Evolutionary conservation across 2,888 invertebrate species (phyloP).

Genomic region (Nymphalis urticae): DNA sequence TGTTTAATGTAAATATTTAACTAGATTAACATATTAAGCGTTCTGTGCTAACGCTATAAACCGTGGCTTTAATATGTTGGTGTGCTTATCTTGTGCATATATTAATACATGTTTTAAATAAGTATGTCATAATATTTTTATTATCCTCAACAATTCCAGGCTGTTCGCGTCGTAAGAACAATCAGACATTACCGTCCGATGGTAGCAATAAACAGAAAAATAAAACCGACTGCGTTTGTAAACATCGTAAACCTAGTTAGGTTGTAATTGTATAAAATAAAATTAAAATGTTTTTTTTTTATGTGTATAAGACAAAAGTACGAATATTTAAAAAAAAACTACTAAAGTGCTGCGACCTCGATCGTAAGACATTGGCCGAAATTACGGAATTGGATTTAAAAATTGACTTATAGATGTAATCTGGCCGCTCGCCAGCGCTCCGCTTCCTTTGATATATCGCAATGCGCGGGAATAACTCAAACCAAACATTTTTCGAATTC

Average conservation of each 20-base stretch:
- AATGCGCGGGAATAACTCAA: conserved; percentile 30
- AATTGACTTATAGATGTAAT: conserved; percentile 41
- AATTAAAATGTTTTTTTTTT: not conserved
- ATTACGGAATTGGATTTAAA: conserved; percentile 38
- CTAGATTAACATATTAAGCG: conserved; percentile 35
- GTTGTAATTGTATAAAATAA: not conserved
- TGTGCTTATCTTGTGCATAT: conserved; percentile 11
- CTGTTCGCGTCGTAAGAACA: conserved; percentile 25
- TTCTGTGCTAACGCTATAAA: conserved; percentile 35
- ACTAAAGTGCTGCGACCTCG: conserved; percentile 22
- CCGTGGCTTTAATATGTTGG: conserved; percentile 12
- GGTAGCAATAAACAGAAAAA: conserved; percentile 11
- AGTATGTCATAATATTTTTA: conserved; percentile 9
- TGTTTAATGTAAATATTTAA: conserved; percentile 46
- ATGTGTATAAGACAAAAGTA: too few species aligned
- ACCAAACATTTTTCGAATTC: conserved; percentile 34
- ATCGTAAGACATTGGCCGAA: conserved; percentile 32
- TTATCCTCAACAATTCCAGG: conserved; percentile 29
- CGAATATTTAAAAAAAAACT: not conserved
- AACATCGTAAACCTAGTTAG: not conserved
- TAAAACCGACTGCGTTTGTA: conserved; percentile 18
- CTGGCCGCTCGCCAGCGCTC: conserved; percentile 38
- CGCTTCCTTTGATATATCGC: conserved; percentile 35
- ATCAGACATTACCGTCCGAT: conserved; percentile 9
- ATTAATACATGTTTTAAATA: conserved; percentile 16